phyloP scores from a whole-genome alignment of 2,797 vertebrate genomes.

The Bradypodion pumilum region DNA sequence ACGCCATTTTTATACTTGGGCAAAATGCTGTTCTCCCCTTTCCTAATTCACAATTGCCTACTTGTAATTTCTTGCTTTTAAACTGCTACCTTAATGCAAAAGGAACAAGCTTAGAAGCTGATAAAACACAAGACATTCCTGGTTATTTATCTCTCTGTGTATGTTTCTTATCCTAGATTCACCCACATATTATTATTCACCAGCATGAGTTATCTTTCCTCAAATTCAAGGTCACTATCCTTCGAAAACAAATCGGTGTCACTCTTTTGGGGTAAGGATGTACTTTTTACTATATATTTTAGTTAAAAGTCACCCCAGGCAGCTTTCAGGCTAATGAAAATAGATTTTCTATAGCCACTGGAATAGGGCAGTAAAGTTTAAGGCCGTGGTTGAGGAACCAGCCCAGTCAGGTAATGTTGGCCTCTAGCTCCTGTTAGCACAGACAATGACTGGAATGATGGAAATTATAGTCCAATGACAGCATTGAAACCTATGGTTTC shows the following conservation, averaged over 20 bases:
- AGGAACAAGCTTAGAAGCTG: not conserved
- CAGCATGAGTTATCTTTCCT: not conserved
- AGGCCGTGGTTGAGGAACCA: too few species aligned
- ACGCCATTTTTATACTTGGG: not conserved
- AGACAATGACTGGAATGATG: too few species aligned
- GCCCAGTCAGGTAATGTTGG: not conserved
- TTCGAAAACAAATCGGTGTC: constrained; percentile 4
- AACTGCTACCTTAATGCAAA: not conserved
- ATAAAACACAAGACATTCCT: not conserved
- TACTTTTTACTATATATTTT: not conserved
- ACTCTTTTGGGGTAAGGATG: constrained; percentile 66
- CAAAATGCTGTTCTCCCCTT: not conserved
- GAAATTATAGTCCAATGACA: too few species aligned
- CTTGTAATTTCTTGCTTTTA: too few species aligned
- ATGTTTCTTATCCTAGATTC: not conserved
- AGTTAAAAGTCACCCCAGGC: too few species aligned
- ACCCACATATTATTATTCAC: rapidly evolving
- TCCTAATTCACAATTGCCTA: not conserved
- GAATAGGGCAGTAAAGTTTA: not conserved
- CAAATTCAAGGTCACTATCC: not conserved
- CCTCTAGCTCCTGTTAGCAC: not conserved
- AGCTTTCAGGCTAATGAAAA: not conserved
- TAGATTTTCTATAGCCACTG: not conserved
- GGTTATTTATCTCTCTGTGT: not conserved
- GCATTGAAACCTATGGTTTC: too few species aligned